Percentiles rank a stretch among this genome's conserved stretches.
These are phyloP conservation scores for Crotalus viridis DNA, from an alignment of 2,113 vertebrate genomes.

Conservation along the genomic window DNA sequence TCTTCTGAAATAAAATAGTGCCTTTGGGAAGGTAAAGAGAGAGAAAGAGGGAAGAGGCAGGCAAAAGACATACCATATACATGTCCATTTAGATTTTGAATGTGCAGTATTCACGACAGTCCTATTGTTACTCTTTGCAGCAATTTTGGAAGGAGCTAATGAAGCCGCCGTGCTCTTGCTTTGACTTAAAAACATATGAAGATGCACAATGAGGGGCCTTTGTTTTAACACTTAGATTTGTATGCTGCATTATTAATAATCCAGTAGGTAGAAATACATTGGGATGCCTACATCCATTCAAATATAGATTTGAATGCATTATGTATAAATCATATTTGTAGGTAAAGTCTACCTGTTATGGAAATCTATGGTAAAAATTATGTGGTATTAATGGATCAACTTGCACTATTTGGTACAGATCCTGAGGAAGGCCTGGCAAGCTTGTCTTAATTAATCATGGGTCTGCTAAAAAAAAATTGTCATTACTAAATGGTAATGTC, in stretches of 20 bases:
- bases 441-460: neutral
- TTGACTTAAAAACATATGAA: conserved; percentile 6
- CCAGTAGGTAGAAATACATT: neutral
- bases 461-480: neutral
- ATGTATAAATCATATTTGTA: neutral
- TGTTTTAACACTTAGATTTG: neutral
- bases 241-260: conserved; percentile 27
- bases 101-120: neutral
- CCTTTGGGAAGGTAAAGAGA: conserved; percentile 72
- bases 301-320: neutral
- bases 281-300: neutral
- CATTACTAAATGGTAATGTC: neutral
- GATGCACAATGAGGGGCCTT: conserved; percentile 22
- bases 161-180: neutral
- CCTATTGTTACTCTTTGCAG: conserved; percentile 31
- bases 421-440: neutral
- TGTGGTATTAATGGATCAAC: neutral
- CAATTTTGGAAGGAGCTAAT: conserved; percentile 49
- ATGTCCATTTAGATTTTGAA: conserved; percentile 47
- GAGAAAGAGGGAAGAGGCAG: conserved; percentile 56
- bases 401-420: neutral
- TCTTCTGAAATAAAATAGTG: conserved; percentile 77
- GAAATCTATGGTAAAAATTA: neutral
- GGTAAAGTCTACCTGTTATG: neutral
- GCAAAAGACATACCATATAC: conserved; percentile 52